These are phyloP conservation scores for Muscidifurax raptorellus DNA, from an alignment of 1,140 invertebrate species.

Conservation along the genomic window DNA sequence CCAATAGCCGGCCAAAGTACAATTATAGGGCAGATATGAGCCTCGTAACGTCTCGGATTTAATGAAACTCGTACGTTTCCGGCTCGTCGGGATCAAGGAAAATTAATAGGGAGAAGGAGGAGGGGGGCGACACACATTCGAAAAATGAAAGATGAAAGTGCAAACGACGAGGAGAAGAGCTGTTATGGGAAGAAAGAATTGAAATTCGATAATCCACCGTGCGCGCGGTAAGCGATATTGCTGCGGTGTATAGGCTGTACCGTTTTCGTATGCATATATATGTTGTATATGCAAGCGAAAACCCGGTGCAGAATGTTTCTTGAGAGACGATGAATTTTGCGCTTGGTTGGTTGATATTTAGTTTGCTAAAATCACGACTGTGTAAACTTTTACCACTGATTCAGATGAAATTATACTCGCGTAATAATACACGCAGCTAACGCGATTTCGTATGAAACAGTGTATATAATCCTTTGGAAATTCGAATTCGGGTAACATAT, in stretches of 20 bases:
- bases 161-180: neutral
- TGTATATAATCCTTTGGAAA: too few species aligned
- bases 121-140: neutral
- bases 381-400: too few species aligned
- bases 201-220: constrained; percentile 18
- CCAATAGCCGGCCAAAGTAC: constrained; percentile 35
- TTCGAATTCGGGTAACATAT: too few species aligned
- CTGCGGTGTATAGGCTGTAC: too few species aligned
- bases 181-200: constrained; percentile 1
- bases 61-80: constrained; percentile 50
- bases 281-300: too few species aligned
- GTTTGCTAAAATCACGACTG: too few species aligned
- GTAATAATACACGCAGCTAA: too few species aligned
- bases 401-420: too few species aligned
- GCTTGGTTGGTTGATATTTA: too few species aligned
- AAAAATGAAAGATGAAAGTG: constrained; percentile 15
- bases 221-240: constrained; percentile 24
- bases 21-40: constrained; percentile 47
- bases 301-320: neutral
- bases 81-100: constrained; percentile 28
- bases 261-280: neutral
- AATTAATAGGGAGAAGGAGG: constrained; percentile 35
- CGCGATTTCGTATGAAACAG: too few species aligned
- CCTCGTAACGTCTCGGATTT: constrained; percentile 47
- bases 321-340: too few species aligned